Evolutionary conservation across 2,888 invertebrate species (phyloP).

Genomic region (Caenorhabditis sp.): DNA sequence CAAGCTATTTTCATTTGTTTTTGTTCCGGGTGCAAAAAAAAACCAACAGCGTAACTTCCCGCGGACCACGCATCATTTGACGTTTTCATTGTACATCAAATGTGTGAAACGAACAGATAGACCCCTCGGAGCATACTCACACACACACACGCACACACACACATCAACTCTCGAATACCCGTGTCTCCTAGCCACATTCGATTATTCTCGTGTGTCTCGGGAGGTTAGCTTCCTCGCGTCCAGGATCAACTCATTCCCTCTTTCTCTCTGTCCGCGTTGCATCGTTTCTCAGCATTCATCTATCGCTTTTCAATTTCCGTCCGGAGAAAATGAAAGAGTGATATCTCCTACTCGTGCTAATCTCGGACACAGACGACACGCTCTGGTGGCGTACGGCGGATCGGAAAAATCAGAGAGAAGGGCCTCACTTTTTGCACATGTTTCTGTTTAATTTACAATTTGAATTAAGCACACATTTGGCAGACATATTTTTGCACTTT

Average conservation of each 20-base stretch:
- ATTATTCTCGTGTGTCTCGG: slow-evolving; percentile 50
- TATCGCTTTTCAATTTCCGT: slow-evolving; percentile 57
- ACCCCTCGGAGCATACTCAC: slow-evolving; percentile 40
- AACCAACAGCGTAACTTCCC: neutral
- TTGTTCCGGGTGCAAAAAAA: neutral
- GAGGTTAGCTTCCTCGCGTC: slow-evolving; percentile 43
- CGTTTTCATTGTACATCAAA: slow-evolving; percentile 40
- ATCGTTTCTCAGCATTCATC: slow-evolving; percentile 55
- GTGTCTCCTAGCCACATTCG: slow-evolving; percentile 48
- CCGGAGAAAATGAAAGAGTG: slow-evolving; percentile 44
- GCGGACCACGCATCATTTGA: slow-evolving; percentile 22
- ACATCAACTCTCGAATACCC: slow-evolving; percentile 28
- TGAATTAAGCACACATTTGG: slow-evolving; percentile 20
- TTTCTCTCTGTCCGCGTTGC: slow-evolving; percentile 29
- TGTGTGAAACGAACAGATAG: slow-evolving; percentile 64
- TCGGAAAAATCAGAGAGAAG: slow-evolving; percentile 1
- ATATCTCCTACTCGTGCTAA: slow-evolving; percentile 37
- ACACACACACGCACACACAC: slow-evolving; percentile 47
- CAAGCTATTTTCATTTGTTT: neutral
- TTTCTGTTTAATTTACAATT: slow-evolving; percentile 61
- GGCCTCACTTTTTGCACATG: slow-evolving; percentile 62
- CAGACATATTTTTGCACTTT: neutral
- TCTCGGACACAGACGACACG: slow-evolving; percentile 49
- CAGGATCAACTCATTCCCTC: slow-evolving; percentile 21
- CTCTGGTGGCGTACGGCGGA: slow-evolving; percentile 36